phyloP scores from a whole-genome alignment of 2,113 vertebrate genomes.

The Mastomys coucha region DNA sequence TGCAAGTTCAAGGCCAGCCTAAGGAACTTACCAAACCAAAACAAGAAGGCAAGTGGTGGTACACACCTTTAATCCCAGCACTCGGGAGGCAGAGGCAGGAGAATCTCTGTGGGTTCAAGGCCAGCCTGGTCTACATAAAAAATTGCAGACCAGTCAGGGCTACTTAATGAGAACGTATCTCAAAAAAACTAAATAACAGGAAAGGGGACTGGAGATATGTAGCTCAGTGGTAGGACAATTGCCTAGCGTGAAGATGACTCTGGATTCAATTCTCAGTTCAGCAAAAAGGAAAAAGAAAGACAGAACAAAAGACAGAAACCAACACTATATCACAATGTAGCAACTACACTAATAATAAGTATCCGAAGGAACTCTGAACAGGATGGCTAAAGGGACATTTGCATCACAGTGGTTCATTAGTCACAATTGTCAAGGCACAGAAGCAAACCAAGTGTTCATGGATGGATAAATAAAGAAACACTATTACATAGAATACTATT shows the following conservation, averaged over 20 bases:
- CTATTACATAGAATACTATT: background rate
- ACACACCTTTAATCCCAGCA: background rate
- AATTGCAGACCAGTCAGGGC: background rate
- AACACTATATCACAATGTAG: background rate
- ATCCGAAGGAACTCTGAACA: background rate
- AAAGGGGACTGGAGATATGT: background rate
- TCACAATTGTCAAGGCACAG: background rate
- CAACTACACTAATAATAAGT: background rate
- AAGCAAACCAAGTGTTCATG: background rate
- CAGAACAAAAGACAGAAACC: background rate
- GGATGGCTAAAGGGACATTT: background rate
- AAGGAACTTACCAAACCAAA: background rate
- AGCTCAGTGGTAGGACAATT: background rate
- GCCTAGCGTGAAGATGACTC: too few relatives aligned
- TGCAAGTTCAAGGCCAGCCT: background rate
- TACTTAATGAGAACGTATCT: background rate
- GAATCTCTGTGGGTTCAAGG: background rate
- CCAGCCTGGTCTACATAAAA: background rate
- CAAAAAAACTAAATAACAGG: background rate
- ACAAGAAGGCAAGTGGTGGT: background rate
- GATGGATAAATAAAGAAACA: background rate
- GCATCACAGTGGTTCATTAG: background rate
- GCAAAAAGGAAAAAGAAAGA: background rate
- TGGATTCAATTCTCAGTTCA: background rate
- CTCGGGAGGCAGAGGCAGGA: background rate